A percentile compares a stretch with the other conserved stretches of the same genome.
Conservation (phyloP, 2,113 vertebrate species). For the Thryonomys swinderianus region DNA sequence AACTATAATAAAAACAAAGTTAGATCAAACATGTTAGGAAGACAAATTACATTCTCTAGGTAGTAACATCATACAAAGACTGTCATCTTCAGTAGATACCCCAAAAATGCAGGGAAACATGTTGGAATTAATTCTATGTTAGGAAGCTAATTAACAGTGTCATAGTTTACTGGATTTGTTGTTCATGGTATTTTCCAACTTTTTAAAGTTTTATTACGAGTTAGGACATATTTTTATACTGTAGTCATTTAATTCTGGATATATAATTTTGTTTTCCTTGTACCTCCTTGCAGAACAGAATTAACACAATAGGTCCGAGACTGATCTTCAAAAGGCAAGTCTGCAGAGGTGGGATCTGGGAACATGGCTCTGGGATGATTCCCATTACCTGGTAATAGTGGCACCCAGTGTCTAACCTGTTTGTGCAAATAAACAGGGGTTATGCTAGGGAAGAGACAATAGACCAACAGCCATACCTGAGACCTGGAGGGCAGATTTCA, state of each 20-base stretch:
- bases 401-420: neutral
- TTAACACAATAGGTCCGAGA: neutral
- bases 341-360: neutral
- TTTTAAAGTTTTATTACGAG: neutral
- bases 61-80: neutral
- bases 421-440: neutral
- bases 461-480: too few relatives aligned
- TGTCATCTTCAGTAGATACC: too few relatives aligned
- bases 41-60: neutral
- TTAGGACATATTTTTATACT: neutral
- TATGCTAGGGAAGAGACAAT: neutral
- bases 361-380: neutral
- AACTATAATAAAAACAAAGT: neutral
- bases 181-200: neutral
- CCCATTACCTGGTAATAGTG: neutral
- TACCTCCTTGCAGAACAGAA: neutral
- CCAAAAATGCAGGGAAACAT: neutral
- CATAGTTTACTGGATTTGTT: neutral
- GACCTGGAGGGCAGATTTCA: too few relatives aligned
- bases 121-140: neutral
- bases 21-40: neutral
- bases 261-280: neutral
- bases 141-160: neutral
- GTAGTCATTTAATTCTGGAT: neutral
- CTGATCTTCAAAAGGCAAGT: neutral